Conservation (phyloP, 2,113 vertebrate genomes). For the Meles meles region DNA sequence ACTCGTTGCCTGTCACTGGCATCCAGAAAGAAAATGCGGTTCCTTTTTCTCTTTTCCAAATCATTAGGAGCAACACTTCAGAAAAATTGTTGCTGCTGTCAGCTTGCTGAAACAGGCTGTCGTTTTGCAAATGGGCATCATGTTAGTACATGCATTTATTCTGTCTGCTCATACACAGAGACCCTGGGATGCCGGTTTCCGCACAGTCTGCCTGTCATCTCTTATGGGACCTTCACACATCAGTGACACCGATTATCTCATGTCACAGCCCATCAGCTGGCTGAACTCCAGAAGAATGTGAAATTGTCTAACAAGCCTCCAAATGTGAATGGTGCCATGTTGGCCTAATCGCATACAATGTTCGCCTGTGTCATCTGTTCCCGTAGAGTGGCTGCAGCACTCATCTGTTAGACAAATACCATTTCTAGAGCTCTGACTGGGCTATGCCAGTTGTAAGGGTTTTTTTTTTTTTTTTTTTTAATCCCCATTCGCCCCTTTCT, state of each 20-base stretch:
- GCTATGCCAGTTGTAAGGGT: background rate
- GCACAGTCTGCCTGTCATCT: background rate
- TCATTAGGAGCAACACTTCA: background rate
- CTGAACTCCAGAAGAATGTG: slow-evolving; percentile 46
- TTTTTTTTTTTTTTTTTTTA: background rate
- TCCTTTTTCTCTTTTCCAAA: background rate
- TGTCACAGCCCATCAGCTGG: slow-evolving; percentile 29
- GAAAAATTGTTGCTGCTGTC: slow-evolving; percentile 35
- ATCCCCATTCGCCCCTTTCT: fast-evolving
- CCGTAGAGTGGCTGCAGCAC: background rate
- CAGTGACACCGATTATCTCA: slow-evolving; percentile 30
- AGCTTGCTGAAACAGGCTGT: slow-evolving; percentile 47
- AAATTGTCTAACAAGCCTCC: slow-evolving; percentile 60
- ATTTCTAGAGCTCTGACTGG: background rate
- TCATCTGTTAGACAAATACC: background rate
- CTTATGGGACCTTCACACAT: slow-evolving; percentile 41
- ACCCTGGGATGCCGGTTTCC: background rate
- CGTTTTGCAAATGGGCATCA: slow-evolving; percentile 24
- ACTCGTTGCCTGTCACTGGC: background rate
- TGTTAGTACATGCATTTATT: slow-evolving; percentile 31
- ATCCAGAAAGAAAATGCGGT: slow-evolving; percentile 12
- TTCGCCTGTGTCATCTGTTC: slow-evolving; percentile 38
- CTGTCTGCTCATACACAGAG: background rate
- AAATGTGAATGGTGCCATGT: background rate
- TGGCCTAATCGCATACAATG: background rate